These are phyloP conservation scores for Callimorpha dominula DNA, from an alignment of 2,888 invertebrate genomes.

Conservation along the genomic window DNA sequence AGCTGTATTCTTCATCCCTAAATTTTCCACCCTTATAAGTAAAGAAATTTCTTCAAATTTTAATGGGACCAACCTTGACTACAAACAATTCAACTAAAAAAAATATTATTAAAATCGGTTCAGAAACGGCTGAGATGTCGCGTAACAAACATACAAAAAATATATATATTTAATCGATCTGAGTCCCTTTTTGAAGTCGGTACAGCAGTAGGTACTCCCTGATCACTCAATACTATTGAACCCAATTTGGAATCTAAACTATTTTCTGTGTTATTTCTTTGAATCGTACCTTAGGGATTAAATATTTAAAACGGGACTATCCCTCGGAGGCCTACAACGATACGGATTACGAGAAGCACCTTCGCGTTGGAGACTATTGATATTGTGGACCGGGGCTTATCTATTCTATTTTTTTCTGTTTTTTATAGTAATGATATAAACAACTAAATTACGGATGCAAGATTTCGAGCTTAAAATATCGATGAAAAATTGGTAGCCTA, in stretches of 20 bases:
- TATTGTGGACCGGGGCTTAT: not conserved
- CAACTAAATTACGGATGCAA: not conserved
- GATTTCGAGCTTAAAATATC: not conserved
- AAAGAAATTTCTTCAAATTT: too few relatives aligned
- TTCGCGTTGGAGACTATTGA: constrained; percentile 14
- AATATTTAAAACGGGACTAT: constrained; percentile 33
- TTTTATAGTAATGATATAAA: not conserved
- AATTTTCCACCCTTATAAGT: too few relatives aligned
- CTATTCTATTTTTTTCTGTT: not conserved
- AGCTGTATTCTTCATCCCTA: too few relatives aligned
- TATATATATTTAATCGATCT: too few relatives aligned
- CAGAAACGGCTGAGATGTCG: too few relatives aligned
- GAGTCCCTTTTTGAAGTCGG: too few relatives aligned
- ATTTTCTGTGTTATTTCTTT: constrained; percentile 29
- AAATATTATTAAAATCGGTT: too few relatives aligned
- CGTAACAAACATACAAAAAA: too few relatives aligned
- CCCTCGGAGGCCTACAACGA: constrained; percentile 1
- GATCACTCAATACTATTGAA: constrained; percentile 11
- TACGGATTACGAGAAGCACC: not conserved
- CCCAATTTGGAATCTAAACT: constrained; percentile 28
- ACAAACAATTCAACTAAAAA: too few relatives aligned
- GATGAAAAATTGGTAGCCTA: not conserved
- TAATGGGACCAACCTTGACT: too few relatives aligned
- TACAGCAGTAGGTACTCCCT: not conserved
- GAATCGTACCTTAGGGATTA: constrained; percentile 27